A percentile compares a stretch with the other conserved stretches of the same genome.
These are phyloP conservation scores for Borostomias antarcticus DNA, from an alignment of 2,797 vertebrate genomes.

Conservation along the genomic window DNA sequence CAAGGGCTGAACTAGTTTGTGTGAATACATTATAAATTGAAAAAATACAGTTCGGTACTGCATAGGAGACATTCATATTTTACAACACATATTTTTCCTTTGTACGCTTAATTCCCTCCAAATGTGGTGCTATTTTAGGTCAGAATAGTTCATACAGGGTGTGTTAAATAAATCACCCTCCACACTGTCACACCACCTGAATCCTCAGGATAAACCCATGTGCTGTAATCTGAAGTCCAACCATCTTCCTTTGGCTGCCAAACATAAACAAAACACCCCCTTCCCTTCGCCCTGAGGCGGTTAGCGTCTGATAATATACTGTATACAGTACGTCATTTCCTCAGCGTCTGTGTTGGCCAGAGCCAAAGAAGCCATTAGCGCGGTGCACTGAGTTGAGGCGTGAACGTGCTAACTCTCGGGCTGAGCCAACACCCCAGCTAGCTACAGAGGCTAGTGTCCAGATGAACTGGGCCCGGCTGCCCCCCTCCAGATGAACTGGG, in stretches of 20 bases:
- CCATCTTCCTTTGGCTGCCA: slow-evolving; percentile 55
- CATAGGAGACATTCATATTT: no score
- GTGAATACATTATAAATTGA: no score
- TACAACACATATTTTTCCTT: no score
- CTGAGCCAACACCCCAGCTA: slow-evolving; percentile 41
- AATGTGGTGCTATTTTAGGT: slow-evolving; percentile 4
- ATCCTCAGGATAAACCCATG: slow-evolving; percentile 21
- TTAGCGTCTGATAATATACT: slow-evolving; percentile 46
- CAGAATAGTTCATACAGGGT: slow-evolving; percentile 33
- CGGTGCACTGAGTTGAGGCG: slow-evolving; percentile 40
- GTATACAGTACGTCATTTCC: no score
- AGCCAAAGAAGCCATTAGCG: slow-evolving; percentile 69
- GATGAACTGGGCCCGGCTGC: no score
- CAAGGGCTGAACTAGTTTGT: no score
- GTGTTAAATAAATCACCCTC: slow-evolving; percentile 34
- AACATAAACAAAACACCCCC: slow-evolving; percentile 51
- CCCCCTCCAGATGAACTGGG: no score
- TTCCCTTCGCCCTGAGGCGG: slow-evolving; percentile 31
- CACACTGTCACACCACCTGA: slow-evolving; percentile 20
- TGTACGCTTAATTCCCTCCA: neutral
- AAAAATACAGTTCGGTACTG: no score
- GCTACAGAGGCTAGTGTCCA: slow-evolving; percentile 39
- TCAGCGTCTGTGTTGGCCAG: slow-evolving; percentile 33
- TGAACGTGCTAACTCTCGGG: slow-evolving; percentile 41
- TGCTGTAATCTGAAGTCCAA: slow-evolving; percentile 52